Evolutionary conservation across 2,888 invertebrate species (phyloP).

Genomic region (Mythimna pallens): DNA sequence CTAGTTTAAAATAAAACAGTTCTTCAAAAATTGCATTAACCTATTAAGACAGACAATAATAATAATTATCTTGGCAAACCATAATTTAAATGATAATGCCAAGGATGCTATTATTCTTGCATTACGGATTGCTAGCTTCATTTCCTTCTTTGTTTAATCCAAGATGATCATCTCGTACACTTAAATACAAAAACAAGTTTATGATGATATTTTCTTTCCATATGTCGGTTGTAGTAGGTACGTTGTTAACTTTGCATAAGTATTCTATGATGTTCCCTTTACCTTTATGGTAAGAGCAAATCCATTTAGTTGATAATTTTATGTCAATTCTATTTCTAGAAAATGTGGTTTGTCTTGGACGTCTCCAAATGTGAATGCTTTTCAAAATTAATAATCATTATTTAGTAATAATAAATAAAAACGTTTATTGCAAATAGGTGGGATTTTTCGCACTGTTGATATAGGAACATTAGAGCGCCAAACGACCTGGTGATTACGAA

Average conservation of each 20-base stretch:
- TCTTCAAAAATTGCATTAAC: slow-evolving; percentile 7
- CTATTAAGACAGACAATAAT: not conserved
- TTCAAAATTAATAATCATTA: too few species aligned
- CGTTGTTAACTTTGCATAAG: not conserved
- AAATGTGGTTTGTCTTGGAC: not conserved
- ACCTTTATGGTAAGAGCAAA: slow-evolving; percentile 24
- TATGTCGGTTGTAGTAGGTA: not conserved
- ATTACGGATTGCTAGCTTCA: slow-evolving; percentile 15
- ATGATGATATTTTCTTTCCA: not conserved
- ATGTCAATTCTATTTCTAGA: slow-evolving; percentile 10
- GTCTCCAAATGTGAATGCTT: not conserved
- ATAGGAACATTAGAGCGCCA: too few species aligned
- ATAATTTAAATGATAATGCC: slow-evolving; percentile 21
- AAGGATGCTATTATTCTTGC: slow-evolving; percentile 29
- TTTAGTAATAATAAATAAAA: too few species aligned
- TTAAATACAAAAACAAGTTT: slow-evolving; percentile 2
- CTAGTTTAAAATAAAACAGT: not conserved
- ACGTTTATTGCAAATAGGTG: too few species aligned
- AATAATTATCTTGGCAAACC: slow-evolving; percentile 23
- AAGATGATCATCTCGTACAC: slow-evolving; percentile 15
- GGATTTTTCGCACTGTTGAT: too few species aligned
- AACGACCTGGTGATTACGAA: too few species aligned
- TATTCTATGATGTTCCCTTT: slow-evolving; percentile 3
- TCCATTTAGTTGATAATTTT: slow-evolving; percentile 38
- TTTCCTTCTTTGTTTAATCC: slow-evolving; percentile 28